Conservation (phyloP, 2,113 vertebrate species). For the Cyrtonyx montezumae region DNA sequence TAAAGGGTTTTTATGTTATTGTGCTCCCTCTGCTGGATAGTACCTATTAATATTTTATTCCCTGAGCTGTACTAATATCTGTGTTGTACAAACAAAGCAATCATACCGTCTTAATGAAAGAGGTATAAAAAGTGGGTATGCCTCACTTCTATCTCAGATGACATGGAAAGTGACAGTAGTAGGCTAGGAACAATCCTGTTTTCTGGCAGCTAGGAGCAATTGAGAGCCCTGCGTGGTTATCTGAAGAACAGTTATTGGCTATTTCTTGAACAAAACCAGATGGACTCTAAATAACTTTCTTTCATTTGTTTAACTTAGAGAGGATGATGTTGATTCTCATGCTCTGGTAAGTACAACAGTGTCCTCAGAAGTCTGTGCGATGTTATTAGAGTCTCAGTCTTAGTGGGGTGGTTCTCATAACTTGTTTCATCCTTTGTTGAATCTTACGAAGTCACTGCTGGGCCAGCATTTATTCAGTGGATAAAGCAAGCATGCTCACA, state of each 20-base stretch:
- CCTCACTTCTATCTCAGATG: neutral
- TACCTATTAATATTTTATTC: slow-evolving; percentile 18
- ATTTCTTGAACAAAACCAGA: neutral
- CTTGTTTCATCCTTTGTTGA: neutral
- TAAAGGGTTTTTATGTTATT: neutral
- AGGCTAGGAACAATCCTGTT: neutral
- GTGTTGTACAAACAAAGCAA: neutral
- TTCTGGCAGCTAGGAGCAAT: neutral
- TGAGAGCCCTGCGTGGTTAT: neutral
- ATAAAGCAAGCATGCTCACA: neutral
- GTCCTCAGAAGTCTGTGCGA: neutral
- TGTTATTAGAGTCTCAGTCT: neutral
- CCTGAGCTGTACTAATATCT: neutral
- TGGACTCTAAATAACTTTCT: neutral
- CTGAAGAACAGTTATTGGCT: neutral
- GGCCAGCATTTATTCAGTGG: neutral
- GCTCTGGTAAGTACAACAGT: neutral
- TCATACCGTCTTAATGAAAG: neutral
- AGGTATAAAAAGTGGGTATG: neutral
- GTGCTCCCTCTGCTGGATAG: slow-evolving; percentile 68
- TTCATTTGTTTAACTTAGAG: neutral
- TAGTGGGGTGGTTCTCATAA: neutral
- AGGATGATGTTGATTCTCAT: neutral
- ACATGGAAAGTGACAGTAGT: neutral
- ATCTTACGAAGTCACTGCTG: neutral